Evolutionary conservation across 2,888 invertebrate species (phyloP), one percentile per base, ranked within the genome.

Genomic region (Cheilosia vulpina): DNA sequence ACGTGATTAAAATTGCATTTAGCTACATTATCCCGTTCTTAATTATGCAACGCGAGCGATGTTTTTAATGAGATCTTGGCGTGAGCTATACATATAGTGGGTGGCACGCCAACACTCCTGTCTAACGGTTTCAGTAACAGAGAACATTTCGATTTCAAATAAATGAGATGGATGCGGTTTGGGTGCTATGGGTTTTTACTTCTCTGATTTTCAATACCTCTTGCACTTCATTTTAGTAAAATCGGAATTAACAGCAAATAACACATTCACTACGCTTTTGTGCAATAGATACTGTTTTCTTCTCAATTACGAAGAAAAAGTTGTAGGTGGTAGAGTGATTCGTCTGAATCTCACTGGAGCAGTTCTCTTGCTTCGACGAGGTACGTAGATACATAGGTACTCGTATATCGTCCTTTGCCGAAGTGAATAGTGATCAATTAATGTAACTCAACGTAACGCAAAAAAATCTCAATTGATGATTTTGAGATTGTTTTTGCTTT

Each of bases 1-100:
- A 87, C 88, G 78, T 89, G 88, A 88, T 88, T 89, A 87, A 89
- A 89, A 89, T 88, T 82, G 84, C 80, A 88, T 87, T 88, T 77
- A 81, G 69, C 65, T 72, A 5, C 13, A 60, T 11, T 50, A 52
- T 71, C 71, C 77, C 76, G 62, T 66, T 72, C 76, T 85, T 85
- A 85, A 85, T 85, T 85, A 85, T 38, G 38, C 76, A 57, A 66
- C 27, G 66, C n/a, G 21, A 72, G 77, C 57, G 71, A 73, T 83
- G 63, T 63, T 79, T 82, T 76, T 85, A 85, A 85, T 85, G 85
- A 85, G 85, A 76, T 81, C 66, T 85, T 85, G 62, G 81, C 85
- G 72, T 57, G 81, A 53, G 45, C 13, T 77, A 21, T 4, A 53
- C 15, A 1, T 6, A 47, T 11, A 5, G 53, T 19, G 45, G 7